These are phyloP conservation scores for Drosophila kohkoa DNA, from an alignment of 1,140 invertebrate species.

Conservation along the genomic window DNA sequence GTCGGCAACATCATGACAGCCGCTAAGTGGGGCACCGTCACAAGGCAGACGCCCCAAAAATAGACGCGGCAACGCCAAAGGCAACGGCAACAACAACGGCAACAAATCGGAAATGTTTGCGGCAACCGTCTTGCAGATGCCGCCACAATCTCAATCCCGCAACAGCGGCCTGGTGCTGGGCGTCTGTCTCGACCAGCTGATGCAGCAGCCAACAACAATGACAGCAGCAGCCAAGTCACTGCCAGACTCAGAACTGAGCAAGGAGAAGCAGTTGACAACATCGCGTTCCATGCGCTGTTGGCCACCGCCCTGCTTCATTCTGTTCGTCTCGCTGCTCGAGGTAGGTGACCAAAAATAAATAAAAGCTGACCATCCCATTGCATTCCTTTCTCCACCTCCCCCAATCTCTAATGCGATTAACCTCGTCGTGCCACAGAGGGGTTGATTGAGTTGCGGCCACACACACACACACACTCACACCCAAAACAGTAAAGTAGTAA, in stretches of 20 bases:
- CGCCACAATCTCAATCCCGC: slow-evolving; percentile 45
- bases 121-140: slow-evolving; percentile 68
- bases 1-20: slow-evolving; percentile 72
- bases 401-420: slow-evolving; percentile 64
- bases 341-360: slow-evolving; percentile 86
- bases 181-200: slow-evolving; percentile 77
- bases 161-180: slow-evolving; percentile 67
- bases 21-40: slow-evolving; percentile 80
- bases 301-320: slow-evolving; percentile 94
- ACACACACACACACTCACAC: background rate
- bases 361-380: slow-evolving; percentile 41
- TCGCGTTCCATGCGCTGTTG: slow-evolving; percentile 89
- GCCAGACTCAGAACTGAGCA: slow-evolving; percentile 3
- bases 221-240: slow-evolving; percentile 28
- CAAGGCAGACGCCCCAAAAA: slow-evolving; percentile 79
- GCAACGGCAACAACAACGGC: slow-evolving; percentile 18
- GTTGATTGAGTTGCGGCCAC: slow-evolving; percentile 60
- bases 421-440: slow-evolving; percentile 36
- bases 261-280: slow-evolving; percentile 85
- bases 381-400: slow-evolving; percentile 14
- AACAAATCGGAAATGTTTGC: slow-evolving; percentile 60
- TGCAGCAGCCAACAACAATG: slow-evolving; percentile 40
- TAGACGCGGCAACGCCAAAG: slow-evolving; percentile 50
- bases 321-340: slow-evolving; percentile 94
- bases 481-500: slow-evolving; percentile 9